phyloP scores from a whole-genome alignment of 1,140 invertebrate genomes.

The Anastrepha ludens region DNA sequence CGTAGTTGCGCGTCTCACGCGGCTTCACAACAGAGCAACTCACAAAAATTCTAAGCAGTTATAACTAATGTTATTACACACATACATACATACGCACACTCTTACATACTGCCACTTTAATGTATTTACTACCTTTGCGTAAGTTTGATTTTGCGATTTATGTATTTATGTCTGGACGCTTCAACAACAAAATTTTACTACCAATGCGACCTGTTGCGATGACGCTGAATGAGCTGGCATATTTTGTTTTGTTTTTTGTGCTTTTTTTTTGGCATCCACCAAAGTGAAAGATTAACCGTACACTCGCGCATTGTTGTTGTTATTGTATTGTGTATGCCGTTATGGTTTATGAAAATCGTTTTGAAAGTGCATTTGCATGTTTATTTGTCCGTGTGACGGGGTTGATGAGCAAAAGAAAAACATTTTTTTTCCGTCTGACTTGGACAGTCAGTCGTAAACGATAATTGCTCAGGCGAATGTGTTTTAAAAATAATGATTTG shows the following conservation, averaged over 20 bases:
- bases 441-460: slow-evolving; percentile 55
- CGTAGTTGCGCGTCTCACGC: neutral
- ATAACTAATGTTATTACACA: neutral
- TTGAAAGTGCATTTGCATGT: slow-evolving; percentile 74
- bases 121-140: neutral
- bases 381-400: slow-evolving; percentile 63
- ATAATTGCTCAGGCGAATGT: slow-evolving; percentile 29
- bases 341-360: slow-evolving; percentile 62
- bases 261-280: slow-evolving; percentile 20
- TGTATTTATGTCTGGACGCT: neutral
- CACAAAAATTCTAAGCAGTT: slow-evolving; percentile 17
- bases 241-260: slow-evolving; percentile 8
- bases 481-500: neutral
- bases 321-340: slow-evolving; percentile 55
- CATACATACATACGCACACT: neutral
- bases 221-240: slow-evolving; percentile 36
- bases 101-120: neutral
- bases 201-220: slow-evolving; percentile 5
- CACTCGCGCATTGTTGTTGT: neutral
- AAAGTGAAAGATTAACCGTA: slow-evolving; percentile 49
- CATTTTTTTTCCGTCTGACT: slow-evolving; percentile 61
- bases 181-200: neutral
- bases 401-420: slow-evolving; percentile 70
- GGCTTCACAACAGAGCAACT: neutral
- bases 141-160: slow-evolving; percentile 22